phyloP scores from a whole-genome alignment of 2,888 invertebrate species.

The Galeopsomyia nigrocyanea region DNA sequence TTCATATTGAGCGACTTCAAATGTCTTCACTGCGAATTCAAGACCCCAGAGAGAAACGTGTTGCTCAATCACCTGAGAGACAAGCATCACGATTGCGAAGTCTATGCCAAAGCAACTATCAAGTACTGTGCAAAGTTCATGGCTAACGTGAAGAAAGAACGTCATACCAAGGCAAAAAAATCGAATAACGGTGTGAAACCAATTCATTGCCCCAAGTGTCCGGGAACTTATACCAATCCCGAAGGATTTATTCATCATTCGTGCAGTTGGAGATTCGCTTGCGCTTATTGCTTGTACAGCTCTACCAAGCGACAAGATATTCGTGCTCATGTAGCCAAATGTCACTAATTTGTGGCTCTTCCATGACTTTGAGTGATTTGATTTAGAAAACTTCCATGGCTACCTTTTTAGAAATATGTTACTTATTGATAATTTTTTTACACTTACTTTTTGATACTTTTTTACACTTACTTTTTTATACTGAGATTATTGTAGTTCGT shows the following conservation, averaged over 20 bases:
- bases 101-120: not conserved
- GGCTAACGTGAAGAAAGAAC: not conserved
- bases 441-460: too few relatives aligned
- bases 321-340: not conserved
- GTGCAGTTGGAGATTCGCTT: constrained; percentile 1
- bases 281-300: constrained; percentile 8
- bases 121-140: constrained; percentile 14
- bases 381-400: not conserved
- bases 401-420: too few relatives aligned
- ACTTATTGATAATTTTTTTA: too few relatives aligned
- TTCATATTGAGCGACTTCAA: not conserved
- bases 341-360: not conserved
- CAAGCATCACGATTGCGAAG: not conserved
- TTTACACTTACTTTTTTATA: too few relatives aligned
- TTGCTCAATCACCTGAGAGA: constrained; percentile 2
- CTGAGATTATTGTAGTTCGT: too few relatives aligned
- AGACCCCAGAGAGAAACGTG: not conserved
- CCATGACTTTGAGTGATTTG: not conserved
- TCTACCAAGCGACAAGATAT: not conserved
- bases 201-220: constrained; percentile 8
- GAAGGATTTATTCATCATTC: too few relatives aligned
- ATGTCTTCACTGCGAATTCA: constrained; percentile 9
- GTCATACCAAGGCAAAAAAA: not conserved
- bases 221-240: not conserved
- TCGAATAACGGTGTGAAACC: too few relatives aligned